A percentile compares a stretch with the other conserved stretches of the same genome.
Conservation (phyloP, 2,113 vertebrate genomes). For the Ploceus nigricollis region DNA sequence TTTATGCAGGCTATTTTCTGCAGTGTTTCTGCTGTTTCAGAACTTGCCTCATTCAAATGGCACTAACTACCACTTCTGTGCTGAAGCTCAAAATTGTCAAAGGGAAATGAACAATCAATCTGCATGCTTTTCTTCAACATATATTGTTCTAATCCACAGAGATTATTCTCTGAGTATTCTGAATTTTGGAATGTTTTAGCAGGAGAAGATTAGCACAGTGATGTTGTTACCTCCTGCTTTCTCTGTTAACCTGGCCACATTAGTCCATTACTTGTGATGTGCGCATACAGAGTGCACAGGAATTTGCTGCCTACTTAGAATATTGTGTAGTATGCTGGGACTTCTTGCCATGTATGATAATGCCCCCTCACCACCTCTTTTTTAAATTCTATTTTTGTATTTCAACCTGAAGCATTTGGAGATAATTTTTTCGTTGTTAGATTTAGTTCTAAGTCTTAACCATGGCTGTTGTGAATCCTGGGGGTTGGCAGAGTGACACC, state of each 20-base stretch:
- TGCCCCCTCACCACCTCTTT: accelerated
- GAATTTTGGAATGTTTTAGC: not conserved
- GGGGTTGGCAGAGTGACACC: not conserved
- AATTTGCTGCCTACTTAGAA: not conserved
- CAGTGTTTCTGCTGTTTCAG: not conserved
- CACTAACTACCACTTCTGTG: accelerated
- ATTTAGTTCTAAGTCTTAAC: not conserved
- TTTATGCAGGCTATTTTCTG: not conserved
- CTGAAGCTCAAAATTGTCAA: not conserved
- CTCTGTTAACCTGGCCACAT: not conserved
- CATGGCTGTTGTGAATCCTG: not conserved
- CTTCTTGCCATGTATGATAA: not conserved
- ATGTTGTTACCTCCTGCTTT: not conserved
- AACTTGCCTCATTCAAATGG: not conserved
- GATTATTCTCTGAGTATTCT: not conserved
- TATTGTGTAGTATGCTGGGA: not conserved
- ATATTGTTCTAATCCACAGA: not conserved
- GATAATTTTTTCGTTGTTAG: not conserved
- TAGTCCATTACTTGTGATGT: not conserved
- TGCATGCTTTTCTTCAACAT: not conserved
- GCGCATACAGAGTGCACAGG: not conserved
- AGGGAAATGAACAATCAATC: not conserved
- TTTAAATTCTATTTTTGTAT: not conserved
- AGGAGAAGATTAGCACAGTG: not conserved
- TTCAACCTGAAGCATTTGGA: not conserved